Evolutionary conservation across 2,888 invertebrate species (phyloP).

Genomic region (Dicranocentrus wangi): DNA sequence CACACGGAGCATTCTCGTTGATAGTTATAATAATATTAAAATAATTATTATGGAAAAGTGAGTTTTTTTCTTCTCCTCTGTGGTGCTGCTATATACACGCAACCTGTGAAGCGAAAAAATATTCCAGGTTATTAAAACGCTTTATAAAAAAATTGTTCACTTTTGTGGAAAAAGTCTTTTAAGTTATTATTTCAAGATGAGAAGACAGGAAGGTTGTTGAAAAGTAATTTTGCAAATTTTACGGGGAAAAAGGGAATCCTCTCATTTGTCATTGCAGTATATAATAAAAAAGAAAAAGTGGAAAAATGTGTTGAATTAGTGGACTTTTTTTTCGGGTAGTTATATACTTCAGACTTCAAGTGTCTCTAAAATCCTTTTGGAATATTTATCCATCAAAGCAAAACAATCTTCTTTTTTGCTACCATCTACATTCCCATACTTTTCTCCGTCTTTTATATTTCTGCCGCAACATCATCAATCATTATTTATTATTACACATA

Average conservation of each 20-base stretch:
- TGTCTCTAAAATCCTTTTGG: no score
- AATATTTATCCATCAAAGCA: no score
- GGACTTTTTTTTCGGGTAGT: neutral
- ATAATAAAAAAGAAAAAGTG: neutral
- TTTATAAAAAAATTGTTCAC: neutral
- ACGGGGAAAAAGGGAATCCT: no score
- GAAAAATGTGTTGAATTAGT: neutral
- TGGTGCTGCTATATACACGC: no score
- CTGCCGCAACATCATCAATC: slow-evolving; percentile 58
- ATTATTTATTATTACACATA: slow-evolving; percentile 45
- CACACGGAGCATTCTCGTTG: neutral
- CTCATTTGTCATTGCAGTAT: no score
- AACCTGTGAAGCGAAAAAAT: no score
- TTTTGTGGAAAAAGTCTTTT: neutral
- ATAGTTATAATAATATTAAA: neutral
- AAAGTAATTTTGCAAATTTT: no score
- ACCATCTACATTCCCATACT: no score
- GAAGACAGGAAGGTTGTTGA: neutral
- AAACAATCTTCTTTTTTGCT: no score
- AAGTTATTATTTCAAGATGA: neutral
- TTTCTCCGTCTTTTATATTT: slow-evolving; percentile 22
- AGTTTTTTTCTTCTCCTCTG: neutral
- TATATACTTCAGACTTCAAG: no score
- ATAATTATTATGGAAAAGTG: neutral
- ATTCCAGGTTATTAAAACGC: no score